A percentile compares a stretch with the other conserved stretches of the same genome.
Conservation (phyloP, 2,113 vertebrate species). For the Addax nasomaculatus region DNA sequence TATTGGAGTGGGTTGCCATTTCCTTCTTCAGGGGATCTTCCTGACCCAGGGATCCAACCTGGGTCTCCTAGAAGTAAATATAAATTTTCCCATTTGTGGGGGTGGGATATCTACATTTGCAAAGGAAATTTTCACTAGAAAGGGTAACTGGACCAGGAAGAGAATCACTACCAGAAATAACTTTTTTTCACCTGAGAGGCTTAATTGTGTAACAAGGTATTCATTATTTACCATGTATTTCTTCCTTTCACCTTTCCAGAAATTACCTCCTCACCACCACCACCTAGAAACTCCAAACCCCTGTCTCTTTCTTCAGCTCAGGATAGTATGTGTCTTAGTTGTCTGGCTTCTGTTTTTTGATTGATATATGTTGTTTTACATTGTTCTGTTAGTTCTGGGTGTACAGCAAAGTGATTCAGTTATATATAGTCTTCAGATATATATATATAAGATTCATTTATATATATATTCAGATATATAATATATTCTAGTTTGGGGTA, state of each 20-base stretch:
- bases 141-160: not conserved
- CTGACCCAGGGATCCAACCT: not conserved
- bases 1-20: not conserved
- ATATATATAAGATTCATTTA: not conserved
- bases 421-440: not conserved
- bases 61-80: not conserved
- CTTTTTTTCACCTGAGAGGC: not conserved
- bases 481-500: not conserved
- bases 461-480: not conserved
- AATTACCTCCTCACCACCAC: not conserved
- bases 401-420: not conserved
- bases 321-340: not conserved
- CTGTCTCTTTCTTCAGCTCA: not conserved
- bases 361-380: not conserved
- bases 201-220: not conserved
- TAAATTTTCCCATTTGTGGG: not conserved
- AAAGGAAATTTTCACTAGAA: not conserved
- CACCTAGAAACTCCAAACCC: not conserved
- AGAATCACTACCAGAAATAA: not conserved
- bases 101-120: not conserved
- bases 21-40: not conserved
- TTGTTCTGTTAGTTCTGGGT: not conserved
- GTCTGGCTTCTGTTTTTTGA: not conserved
- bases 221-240: not conserved
- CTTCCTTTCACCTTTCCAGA: not conserved